Evolutionary conservation across 1,140 invertebrate genomes (phyloP).

Genomic region (Chionoecetes opilio): DNA sequence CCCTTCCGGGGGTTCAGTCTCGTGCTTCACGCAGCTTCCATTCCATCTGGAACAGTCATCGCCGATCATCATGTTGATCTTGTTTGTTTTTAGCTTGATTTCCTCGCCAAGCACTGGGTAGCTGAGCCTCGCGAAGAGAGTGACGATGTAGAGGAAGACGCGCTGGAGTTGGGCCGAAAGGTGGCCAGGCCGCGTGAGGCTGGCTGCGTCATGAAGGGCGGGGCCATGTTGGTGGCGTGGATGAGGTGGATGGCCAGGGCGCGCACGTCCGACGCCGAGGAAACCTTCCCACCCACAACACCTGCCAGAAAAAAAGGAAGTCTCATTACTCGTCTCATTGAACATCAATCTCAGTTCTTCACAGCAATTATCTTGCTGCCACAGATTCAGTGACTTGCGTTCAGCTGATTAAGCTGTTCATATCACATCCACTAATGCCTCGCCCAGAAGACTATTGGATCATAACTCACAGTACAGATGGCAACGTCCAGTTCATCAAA

Average conservation of each 20-base stretch:
- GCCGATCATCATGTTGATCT: no score
- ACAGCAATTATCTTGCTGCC: not conserved
- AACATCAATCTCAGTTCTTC: not conserved
- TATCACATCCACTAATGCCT: no score
- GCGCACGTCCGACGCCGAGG: conserved; percentile 61
- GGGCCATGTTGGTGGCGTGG: conserved; percentile 42
- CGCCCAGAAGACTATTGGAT: no score
- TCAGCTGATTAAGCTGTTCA: no score
- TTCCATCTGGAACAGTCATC: no score
- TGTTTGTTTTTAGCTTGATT: not conserved
- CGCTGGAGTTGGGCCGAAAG: not conserved
- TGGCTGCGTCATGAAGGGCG: conserved; percentile 30
- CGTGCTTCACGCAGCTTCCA: no score
- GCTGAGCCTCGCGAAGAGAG: not conserved
- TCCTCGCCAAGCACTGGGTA: not conserved
- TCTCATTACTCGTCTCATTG: not conserved
- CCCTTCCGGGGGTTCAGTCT: no score
- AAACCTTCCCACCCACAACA: conserved; percentile 65
- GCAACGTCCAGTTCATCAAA: no score
- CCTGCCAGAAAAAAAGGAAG: conserved; percentile 28
- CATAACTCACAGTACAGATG: no score
- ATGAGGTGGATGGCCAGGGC: conserved; percentile 67
- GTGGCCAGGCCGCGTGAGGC: not conserved
- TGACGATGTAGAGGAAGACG: not conserved
- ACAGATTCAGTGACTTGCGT: no score